A percentile compares a stretch with the other conserved stretches of the same genome.
Conservation (phyloP, 2,888 invertebrate species). For the Drosophila picticornis region DNA sequence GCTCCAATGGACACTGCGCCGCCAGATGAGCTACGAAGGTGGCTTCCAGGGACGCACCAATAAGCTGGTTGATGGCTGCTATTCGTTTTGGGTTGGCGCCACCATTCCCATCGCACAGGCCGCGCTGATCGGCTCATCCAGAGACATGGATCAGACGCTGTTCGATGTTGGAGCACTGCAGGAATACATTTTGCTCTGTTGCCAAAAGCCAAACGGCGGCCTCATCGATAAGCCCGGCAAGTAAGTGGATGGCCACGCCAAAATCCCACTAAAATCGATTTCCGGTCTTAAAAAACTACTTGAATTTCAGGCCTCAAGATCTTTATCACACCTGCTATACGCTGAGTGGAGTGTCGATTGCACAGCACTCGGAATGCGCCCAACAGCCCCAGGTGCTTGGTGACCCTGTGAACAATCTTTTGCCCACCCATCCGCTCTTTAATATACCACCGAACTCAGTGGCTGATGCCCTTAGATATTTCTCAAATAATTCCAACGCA, state of each 20-base stretch:
- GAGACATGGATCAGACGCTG: constrained; percentile 84
- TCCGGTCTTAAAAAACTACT: neutral
- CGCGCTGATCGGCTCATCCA: constrained; percentile 86
- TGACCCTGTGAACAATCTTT: constrained; percentile 89
- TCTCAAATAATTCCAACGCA: constrained; percentile 59
- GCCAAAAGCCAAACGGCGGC: constrained; percentile 95
- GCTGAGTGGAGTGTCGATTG: constrained; percentile 96
- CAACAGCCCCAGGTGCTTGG: constrained; percentile 88
- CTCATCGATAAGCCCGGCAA: constrained; percentile 98
- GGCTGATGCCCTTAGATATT: constrained; percentile 86
- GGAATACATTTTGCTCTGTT: constrained; percentile 97
- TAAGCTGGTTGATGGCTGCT: constrained; percentile 99
- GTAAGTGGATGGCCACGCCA: constrained; percentile 86
- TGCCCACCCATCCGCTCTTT: constrained; percentile 92
- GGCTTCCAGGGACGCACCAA: constrained; percentile 99
- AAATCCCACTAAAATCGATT: neutral
- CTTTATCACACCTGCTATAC: constrained; percentile 99
- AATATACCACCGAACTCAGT: constrained; percentile 91
- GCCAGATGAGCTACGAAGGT: constrained; percentile 97
- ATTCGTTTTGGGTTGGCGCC: constrained; percentile 99
- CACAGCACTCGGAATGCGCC: constrained; percentile 89
- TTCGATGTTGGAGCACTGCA: constrained; percentile 96
- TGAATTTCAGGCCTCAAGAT: constrained; percentile 90
- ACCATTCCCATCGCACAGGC: constrained; percentile 94
- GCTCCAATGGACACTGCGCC: constrained; percentile 94